Evolutionary conservation across 64 coral and sea anemone species (phyloP).

Genomic region (Astreopora myriophthalma): DNA sequence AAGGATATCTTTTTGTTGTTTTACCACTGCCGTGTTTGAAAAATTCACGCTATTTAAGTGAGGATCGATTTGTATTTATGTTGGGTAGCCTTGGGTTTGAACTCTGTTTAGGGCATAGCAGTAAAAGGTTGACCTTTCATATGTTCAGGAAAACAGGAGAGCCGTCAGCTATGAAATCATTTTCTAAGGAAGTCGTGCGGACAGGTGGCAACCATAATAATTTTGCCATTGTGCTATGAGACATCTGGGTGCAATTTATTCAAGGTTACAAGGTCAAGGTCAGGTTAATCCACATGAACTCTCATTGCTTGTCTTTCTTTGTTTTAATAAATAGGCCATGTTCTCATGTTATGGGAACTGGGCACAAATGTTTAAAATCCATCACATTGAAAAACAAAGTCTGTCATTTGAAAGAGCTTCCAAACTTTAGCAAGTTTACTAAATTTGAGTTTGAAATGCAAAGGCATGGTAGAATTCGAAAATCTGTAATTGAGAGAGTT

Average conservation of each 20-base stretch:
- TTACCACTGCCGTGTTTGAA: slow-evolving; percentile 53
- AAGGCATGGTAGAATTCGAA: no score
- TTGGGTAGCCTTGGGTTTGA: slow-evolving; percentile 62
- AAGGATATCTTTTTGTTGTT: slow-evolving; percentile 53
- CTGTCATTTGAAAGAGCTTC: no score
- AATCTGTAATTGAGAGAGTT: no score
- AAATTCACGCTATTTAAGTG: slow-evolving; percentile 52
- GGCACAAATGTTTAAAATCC: no score
- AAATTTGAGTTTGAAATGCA: no score
- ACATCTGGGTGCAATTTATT: background rate
- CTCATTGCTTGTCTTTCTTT: no score
- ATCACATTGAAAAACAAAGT: no score
- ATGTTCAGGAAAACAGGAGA: slow-evolving; percentile 52
- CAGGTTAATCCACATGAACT: no score
- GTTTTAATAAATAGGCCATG: no score
- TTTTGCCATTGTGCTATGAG: slow-evolving; percentile 50
- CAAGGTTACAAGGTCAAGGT: background rate
- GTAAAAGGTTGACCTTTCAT: slow-evolving; percentile 30
- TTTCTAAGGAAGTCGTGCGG: slow-evolving; percentile 36
- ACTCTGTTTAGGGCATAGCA: background rate
- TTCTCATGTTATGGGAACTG: no score
- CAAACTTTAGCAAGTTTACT: no score
- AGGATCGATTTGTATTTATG: slow-evolving; percentile 36
- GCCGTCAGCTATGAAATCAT: background rate
- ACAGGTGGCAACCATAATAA: slow-evolving; percentile 63